Base-by-base conservation (phyloP, 1,140 invertebrate genomes). In the Luehdorfia chinensis region DNA sequence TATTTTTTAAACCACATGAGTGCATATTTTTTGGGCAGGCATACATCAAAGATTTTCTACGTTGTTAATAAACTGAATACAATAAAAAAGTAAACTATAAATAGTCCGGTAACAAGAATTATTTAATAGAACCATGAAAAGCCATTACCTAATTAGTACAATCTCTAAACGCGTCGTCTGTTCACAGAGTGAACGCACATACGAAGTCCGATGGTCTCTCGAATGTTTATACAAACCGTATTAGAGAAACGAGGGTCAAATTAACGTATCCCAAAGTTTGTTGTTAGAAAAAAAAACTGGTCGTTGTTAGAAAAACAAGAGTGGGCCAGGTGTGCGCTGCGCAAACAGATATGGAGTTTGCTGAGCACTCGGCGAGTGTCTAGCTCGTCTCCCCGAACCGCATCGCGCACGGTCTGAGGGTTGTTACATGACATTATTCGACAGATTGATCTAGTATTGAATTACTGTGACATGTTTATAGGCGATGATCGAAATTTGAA, bases 251-350 rank as follows among this genome's bases (percentile, higher is more conserved):
- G 55, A 61, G 62, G 54, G 47, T 61, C 59, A 68, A 72, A 72
- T 68, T 72, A 72, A 66, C 62, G 59, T 50, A 45, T 60, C 55
- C 57, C 56, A 66, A 64, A 65, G 50, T 59, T 64, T 63, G 60
- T 73, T 60, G 55, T 56, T 57, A 58, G 50, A 14, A 27, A 66
- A 59, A 61, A 63, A 62, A 63, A 59, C 50, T 51, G 54, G 62
- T 59, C 55, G 62, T 56, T 48, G 60, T 67, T 67, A 66, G 65
- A 68, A 66, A 66, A 72, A 72, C 62, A 69, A 61, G 63, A 55
- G 61, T 48, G 61, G 57, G 49, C 63, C 67, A 71, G 67, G 64
- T 71, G 67, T 62, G 64, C 55, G 50, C 37, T 43, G 46, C 50
- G 56, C 53, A 55, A 56, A 64, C 54, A 55, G 43, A 41, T 27